phyloP scores from a whole-genome alignment of 2,113 vertebrate species.

The Oncorhynchus clarkii region DNA sequence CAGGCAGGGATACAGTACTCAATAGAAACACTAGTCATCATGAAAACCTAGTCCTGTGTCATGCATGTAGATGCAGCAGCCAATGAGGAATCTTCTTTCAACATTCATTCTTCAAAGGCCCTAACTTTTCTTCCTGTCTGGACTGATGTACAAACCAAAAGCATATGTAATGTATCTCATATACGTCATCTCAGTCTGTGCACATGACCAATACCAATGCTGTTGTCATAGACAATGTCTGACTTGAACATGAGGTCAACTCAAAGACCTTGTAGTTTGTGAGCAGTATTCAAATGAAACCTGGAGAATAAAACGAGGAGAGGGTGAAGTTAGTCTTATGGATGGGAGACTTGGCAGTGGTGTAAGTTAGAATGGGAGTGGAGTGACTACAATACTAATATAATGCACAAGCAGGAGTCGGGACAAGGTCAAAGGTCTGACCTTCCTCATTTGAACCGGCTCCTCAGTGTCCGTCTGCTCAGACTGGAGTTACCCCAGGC shows the following conservation, averaged over 20 bases:
- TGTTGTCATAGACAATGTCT: background rate
- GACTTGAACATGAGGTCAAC: constrained; percentile 32
- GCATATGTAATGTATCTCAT: no score
- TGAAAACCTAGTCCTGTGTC: constrained; percentile 27
- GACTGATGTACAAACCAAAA: no score
- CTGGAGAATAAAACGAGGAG: constrained; percentile 28
- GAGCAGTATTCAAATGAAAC: constrained; percentile 33
- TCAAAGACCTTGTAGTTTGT: constrained; percentile 33
- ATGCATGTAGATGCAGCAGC: constrained; percentile 59
- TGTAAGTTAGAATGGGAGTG: constrained; percentile 45
- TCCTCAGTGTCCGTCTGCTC: constrained; percentile 80
- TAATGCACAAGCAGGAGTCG: background rate
- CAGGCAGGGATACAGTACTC: constrained; percentile 24
- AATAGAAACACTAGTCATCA: constrained; percentile 27
- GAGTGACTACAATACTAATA: constrained; percentile 17
- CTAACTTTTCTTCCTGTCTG: no score
- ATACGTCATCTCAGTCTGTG: background rate
- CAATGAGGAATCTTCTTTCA: constrained; percentile 43
- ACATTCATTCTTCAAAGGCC: no score
- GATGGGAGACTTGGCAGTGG: constrained; percentile 29
- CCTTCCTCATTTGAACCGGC: constrained; percentile 91
- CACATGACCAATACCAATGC: background rate
- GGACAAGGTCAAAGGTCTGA: constrained; percentile 72
- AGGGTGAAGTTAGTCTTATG: constrained; percentile 42
- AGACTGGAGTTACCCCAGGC: constrained; percentile 75